These are phyloP conservation scores for Cepaea nemoralis DNA, from an alignment of 1,140 invertebrate genomes.

Conservation along the genomic window DNA sequence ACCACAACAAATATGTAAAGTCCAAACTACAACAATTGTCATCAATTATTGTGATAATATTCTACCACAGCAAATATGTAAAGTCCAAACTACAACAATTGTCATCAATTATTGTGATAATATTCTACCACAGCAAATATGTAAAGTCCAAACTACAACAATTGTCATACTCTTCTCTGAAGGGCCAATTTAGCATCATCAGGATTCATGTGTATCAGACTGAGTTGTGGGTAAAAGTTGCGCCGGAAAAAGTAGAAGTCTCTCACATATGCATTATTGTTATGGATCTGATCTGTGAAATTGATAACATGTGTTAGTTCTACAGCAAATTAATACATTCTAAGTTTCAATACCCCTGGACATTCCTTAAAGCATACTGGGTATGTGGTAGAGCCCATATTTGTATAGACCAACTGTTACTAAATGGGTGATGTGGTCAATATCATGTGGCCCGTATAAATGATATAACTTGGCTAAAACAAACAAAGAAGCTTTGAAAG, in stretches of 20 bases:
- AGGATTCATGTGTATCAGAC: slow-evolving; percentile 93
- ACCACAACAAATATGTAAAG: too few species aligned
- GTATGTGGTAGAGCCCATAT: too few species aligned
- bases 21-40: neutral
- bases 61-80: too few species aligned
- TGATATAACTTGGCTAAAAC: too few species aligned
- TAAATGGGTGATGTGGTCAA: too few species aligned
- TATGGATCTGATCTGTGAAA: slow-evolving; percentile 90
- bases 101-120: neutral
- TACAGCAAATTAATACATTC: neutral
- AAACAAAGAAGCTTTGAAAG: too few species aligned
- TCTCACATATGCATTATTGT: slow-evolving; percentile 91
- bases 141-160: neutral
- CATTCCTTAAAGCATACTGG: too few species aligned
- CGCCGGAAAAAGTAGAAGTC: slow-evolving; percentile 99
- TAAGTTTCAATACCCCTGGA: too few species aligned
- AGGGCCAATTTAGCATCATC: slow-evolving; percentile 91
- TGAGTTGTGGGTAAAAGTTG: slow-evolving; percentile 96
- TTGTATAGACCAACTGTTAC: too few species aligned
- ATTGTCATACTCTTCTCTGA: slow-evolving; percentile 80
- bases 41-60: neutral
- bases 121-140: too few species aligned
- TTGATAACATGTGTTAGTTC: neutral
- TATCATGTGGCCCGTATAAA: too few species aligned
- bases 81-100: neutral